A percentile compares a stretch with the other conserved stretches of the same genome.
Conservation (phyloP, 2,888 invertebrate genomes). For the Glyphotaelius pellucidus region DNA sequence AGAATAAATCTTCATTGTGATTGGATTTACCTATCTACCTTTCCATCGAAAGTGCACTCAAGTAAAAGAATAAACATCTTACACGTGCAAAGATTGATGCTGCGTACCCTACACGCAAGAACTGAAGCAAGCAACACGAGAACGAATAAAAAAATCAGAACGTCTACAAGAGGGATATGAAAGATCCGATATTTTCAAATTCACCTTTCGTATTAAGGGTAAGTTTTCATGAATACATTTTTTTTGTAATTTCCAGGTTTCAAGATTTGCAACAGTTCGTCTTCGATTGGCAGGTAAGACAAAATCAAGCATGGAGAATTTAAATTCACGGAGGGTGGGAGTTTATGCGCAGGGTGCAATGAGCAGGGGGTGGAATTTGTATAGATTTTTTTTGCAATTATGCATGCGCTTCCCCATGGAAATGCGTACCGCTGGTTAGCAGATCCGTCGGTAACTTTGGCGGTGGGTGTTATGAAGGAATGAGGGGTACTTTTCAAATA, state of each 20-base stretch:
- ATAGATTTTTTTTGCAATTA: slow-evolving; percentile 47
- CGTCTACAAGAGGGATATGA: not conserved
- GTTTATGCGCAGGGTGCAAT: slow-evolving; percentile 22
- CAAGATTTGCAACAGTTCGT: slow-evolving; percentile 35
- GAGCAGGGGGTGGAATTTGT: slow-evolving; percentile 37
- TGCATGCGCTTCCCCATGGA: slow-evolving; percentile 11
- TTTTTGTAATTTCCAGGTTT: not conserved
- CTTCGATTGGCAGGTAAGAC: slow-evolving; percentile 53
- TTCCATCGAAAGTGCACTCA: slow-evolving; percentile 61
- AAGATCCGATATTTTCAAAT: not conserved
- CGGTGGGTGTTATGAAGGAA: slow-evolving; percentile 24
- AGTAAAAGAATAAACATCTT: slow-evolving; percentile 62
- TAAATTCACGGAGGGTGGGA: slow-evolving; percentile 49
- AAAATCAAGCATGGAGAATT: slow-evolving; percentile 52
- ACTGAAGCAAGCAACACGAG: not conserved
- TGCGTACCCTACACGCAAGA: not conserved
- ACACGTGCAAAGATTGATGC: slow-evolving; percentile 58
- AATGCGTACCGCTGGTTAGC: not conserved
- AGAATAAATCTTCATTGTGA: slow-evolving; percentile 49
- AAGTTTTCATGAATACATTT: not conserved
- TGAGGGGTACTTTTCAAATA: not conserved
- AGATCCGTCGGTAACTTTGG: slow-evolving; percentile 39
- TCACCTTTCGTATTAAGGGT: not conserved
- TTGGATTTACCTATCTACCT: slow-evolving; percentile 5
- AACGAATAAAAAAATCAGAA: not conserved